Evolutionary conservation across 2,888 invertebrate species (phyloP).

Genomic region (Caradrina clavipalpis): DNA sequence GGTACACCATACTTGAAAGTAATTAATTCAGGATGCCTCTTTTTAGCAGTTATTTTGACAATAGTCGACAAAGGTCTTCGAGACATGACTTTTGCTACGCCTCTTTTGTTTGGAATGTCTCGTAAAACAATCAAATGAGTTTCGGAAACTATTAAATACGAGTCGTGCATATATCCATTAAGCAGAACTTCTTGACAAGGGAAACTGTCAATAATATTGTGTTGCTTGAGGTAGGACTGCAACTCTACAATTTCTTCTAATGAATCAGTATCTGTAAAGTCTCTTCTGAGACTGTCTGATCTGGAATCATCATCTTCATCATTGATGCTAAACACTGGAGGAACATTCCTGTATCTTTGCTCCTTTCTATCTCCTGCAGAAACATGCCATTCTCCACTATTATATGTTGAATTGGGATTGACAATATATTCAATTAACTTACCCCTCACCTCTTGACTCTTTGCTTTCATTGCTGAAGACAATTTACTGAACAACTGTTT

Average conservation of each 20-base stretch:
- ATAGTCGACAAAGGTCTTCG: conserved; percentile 97
- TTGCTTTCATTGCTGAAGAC: conserved; percentile 96
- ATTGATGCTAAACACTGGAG: conserved; percentile 98
- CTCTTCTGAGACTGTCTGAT: conserved; percentile 76
- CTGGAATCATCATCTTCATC: conserved; percentile 92
- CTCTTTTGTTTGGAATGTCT: conserved; percentile 94
- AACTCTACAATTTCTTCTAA: conserved; percentile 95
- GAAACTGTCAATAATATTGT: conserved; percentile 96
- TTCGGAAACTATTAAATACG: conserved; percentile 96
- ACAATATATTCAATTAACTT: conserved; percentile 98
- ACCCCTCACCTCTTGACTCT: conserved; percentile 97
- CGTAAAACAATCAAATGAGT: conserved; percentile 96
- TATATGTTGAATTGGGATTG: conserved; percentile 93
- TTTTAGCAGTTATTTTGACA: conserved; percentile 99
- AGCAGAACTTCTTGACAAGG: conserved; percentile 98
- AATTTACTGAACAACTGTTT: conserved; percentile 95
- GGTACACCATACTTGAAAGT: conserved; percentile 98
- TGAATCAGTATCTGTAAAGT: conserved; percentile 91
- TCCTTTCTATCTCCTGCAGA: conserved; percentile 96
- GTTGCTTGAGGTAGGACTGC: conserved; percentile 95
- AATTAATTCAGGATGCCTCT: conserved; percentile 98
- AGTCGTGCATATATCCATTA: conserved; percentile 97
- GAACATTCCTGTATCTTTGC: conserved; percentile 97
- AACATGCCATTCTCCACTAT: conserved; percentile 94
- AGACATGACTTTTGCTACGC: conserved; percentile 96